Conservation (phyloP, 2,888 invertebrate genomes). For the Acleris cristana region DNA sequence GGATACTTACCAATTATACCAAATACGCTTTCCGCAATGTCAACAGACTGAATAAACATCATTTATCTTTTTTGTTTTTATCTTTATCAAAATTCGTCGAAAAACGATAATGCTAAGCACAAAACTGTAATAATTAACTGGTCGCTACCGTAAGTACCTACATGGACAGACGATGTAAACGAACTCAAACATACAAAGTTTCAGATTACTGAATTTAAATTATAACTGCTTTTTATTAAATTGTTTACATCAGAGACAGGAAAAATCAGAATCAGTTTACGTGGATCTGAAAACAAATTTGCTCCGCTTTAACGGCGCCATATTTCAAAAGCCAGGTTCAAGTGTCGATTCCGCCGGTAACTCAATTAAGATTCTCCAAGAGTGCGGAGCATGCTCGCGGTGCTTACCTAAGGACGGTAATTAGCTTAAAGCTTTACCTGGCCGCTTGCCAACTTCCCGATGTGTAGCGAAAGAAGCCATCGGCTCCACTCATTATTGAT, state of each 20-base stretch:
- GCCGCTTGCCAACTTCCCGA: conserved; percentile 55
- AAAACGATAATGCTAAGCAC: too few species aligned
- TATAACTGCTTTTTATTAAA: too few species aligned
- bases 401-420: conserved; percentile 46
- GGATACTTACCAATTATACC: too few species aligned
- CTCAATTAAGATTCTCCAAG: conserved; percentile 47
- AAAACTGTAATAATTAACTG: too few species aligned
- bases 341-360: conserved; percentile 37
- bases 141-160: too few species aligned
- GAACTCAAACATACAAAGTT: too few species aligned
- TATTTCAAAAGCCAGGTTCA: conserved; percentile 24
- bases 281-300: conserved; percentile 9
- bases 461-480: conserved; percentile 40
- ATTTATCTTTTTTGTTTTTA: too few species aligned
- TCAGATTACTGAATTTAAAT: too few species aligned
- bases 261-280: background rate
- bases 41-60: too few species aligned
- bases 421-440: conserved; percentile 62
- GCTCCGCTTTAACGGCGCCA: conserved; percentile 2
- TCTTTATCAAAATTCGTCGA: too few species aligned
- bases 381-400: conserved; percentile 38
- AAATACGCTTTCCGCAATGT: too few species aligned
- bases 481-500: conserved; percentile 13
- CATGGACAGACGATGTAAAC: too few species aligned
- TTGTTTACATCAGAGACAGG: background rate